These are phyloP conservation scores for Linepithema humile DNA, from an alignment of 1,140 invertebrate species.

Conservation along the genomic window DNA sequence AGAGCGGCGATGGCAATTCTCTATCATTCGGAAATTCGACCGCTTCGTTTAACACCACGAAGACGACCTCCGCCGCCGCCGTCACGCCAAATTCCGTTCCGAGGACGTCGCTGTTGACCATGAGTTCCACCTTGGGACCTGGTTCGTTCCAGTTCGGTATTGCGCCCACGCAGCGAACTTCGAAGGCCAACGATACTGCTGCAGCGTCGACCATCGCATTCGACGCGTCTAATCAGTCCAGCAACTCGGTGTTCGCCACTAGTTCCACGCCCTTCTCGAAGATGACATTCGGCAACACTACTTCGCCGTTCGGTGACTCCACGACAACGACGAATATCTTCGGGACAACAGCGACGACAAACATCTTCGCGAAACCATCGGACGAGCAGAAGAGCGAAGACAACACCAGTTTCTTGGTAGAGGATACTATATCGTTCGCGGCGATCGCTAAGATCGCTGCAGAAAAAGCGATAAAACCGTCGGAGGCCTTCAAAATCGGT, in stretches of 20 bases:
- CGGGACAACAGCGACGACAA: background rate
- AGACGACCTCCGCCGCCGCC: background rate
- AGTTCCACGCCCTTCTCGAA: slow-evolving; percentile 37
- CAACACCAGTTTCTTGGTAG: slow-evolving; percentile 54
- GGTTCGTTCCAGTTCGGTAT: background rate
- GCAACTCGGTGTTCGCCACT: slow-evolving; percentile 33
- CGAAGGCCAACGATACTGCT: background rate
- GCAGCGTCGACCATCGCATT: background rate
- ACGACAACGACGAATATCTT: slow-evolving; percentile 12
- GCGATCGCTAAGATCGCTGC: slow-evolving; percentile 76
- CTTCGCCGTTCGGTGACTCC: slow-evolving; percentile 23
- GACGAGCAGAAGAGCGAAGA: slow-evolving; percentile 53
- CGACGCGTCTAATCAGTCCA: slow-evolving; percentile 2
- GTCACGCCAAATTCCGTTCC: background rate
- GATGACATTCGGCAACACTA: background rate
- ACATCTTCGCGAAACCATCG: background rate
- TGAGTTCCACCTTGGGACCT: background rate
- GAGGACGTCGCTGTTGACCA: background rate
- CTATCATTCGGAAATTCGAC: no score
- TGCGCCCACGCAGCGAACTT: background rate
- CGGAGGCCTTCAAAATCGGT: slow-evolving; percentile 78
- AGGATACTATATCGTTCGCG: slow-evolving; percentile 72
- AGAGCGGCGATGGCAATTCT: background rate
- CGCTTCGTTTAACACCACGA: background rate
- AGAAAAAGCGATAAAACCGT: slow-evolving; percentile 50